phyloP scores from a whole-genome alignment of 2,797 vertebrate genomes.

The Siniperca undulata region DNA sequence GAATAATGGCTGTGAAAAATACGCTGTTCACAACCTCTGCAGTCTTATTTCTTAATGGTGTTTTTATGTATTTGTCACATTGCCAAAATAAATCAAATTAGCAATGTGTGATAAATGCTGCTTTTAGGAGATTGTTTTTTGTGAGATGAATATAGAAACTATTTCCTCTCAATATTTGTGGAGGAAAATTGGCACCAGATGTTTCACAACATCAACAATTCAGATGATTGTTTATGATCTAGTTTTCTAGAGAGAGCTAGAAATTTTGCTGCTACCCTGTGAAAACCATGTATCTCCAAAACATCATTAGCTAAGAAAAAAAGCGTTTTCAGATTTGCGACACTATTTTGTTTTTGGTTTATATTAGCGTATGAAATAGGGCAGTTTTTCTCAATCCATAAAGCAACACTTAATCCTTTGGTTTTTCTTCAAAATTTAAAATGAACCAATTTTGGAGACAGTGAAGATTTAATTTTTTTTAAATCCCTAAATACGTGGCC shows the following conservation, averaged over 20 bases:
- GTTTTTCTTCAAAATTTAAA: background rate
- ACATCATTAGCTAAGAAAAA: background rate
- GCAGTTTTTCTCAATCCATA: background rate
- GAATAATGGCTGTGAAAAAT: constrained; percentile 26
- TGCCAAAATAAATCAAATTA: constrained; percentile 17
- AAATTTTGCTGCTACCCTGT: background rate
- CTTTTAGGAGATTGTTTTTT: constrained; percentile 6
- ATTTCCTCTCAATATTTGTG: constrained; percentile 12
- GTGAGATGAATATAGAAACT: background rate
- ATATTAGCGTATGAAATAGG: background rate
- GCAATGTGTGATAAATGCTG: background rate
- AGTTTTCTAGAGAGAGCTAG: background rate
- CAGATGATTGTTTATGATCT: background rate
- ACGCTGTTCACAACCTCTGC: background rate
- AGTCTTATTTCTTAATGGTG: background rate
- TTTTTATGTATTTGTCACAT: constrained; percentile 14
- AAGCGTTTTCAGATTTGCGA: background rate
- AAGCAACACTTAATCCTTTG: constrained; percentile 8
- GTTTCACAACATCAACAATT: constrained; percentile 40
- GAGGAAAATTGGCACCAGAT: constrained; percentile 34
- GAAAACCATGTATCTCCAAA: background rate
- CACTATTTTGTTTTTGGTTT: constrained; percentile 6
- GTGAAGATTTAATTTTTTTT: background rate
- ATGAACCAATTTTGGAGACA: background rate
- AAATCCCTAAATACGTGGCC: background rate